Evolutionary conservation across 1,140 invertebrate species (phyloP).

Genomic region (Ctenoplectra terminalis): DNA sequence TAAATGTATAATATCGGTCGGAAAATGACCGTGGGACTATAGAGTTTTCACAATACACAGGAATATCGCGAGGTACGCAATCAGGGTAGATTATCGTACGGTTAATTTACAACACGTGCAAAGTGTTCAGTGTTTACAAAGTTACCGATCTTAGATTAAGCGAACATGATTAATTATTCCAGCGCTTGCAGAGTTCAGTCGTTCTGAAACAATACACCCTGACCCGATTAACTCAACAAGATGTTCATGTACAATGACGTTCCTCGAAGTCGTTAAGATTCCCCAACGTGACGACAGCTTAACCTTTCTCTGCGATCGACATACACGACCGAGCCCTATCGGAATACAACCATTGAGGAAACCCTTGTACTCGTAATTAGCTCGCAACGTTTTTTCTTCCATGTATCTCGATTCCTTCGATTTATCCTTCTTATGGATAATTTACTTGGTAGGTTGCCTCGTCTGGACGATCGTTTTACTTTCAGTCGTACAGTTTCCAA

Average conservation of each 20-base stretch:
- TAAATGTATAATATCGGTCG: conserved; percentile 11
- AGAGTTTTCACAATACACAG: conserved; percentile 11
- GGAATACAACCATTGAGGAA: neutral
- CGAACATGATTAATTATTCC: conserved; percentile 63
- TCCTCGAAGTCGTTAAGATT: neutral
- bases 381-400: neutral
- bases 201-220: conserved; percentile 52
- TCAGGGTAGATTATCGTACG: conserved; percentile 51
- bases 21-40: conserved; percentile 10
- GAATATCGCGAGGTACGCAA: conserved; percentile 40
- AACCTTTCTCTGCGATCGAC: neutral
- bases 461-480: conserved; percentile 38
- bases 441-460: conserved; percentile 4
- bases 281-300: neutral
- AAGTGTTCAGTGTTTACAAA: conserved; percentile 60
- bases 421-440: neutral
- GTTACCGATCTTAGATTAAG: conserved; percentile 63
- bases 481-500: neutral
- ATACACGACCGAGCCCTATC: neutral
- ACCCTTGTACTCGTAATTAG: neutral
- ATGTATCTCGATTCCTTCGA: neutral
- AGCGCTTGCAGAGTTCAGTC: conserved; percentile 36
- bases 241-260: neutral
- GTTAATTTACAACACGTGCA: conserved; percentile 39
- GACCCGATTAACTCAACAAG: conserved; percentile 41